Evolutionary conservation across 2,797 vertebrate genomes (phyloP), one percentile per base, ranked within the genome.

Genomic region (Pyrocephalus nanus): DNA sequence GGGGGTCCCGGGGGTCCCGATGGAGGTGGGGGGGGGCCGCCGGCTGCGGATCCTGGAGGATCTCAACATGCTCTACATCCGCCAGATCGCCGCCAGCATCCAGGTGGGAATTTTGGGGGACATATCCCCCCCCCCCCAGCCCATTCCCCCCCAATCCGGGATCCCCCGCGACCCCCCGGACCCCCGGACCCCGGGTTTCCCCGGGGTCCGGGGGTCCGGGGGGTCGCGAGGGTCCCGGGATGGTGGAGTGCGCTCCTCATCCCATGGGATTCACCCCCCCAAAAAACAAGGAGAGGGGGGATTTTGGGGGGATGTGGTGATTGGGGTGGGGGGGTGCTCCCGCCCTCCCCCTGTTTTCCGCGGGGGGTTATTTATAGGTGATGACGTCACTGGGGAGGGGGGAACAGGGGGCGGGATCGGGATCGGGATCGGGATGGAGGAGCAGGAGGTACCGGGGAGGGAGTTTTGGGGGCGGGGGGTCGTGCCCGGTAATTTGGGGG

Each of bases 61-160:
- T 94, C 98, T 99, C 73, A 99, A 99, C 91, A 99, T 99, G 99
- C 98, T 99, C 95, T 99, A 99, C 97, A 99, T 99, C 95, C 99
- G 99, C 17, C 99, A 99, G 98, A 99, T 99, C 92, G 99, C 99
- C 12, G 98, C 98, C 86, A 99, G 99, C 96, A 97, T 99, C 77
- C 98, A 99, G 99, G 99, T 99, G 98, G 92, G 42, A 47, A 60
- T 40, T 45, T 12, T 34, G 76, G 71, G 65, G n/a, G 8, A 22
- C 16, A 38, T 38, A 43, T n/a, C n/a, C n/a, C 17, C 42, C 42
- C 42, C 42, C 42, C 42, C 15, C 42, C 16, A 15, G 42, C 9
- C 11, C 57, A 11, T 26, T 12, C 8, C 4, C 12, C n/a, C 26
- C 17, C 47, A 60, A 29, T 6, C 29, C 15, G 23, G 48, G 30